Evolutionary conservation across 2,113 vertebrate species (phyloP), one percentile per base, ranked within the genome.

Genomic region (Morone saxatilis): DNA sequence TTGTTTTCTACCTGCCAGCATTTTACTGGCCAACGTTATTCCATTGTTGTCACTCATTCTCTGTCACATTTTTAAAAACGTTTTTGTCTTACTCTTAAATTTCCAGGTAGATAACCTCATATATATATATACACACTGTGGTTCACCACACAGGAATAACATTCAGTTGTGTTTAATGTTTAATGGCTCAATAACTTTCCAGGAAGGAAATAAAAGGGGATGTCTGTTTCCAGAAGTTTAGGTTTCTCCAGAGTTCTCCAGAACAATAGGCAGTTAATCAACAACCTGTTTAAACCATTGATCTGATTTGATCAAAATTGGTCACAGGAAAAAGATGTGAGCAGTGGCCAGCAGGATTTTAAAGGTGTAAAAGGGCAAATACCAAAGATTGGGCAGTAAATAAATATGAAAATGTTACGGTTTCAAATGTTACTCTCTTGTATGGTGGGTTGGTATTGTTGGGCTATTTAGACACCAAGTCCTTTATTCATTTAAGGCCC

Each of bases 241-340:
- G 14, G 51, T 31, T 53, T 66, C 68, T 48, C 45, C 25, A 80
- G 20, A 25, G 12, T 73, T 48, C 38, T 56, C 47, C 17, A 14
- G 38, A 12, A 57, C 6, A 50, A 25, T 25, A 25, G 25, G 25
- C 25, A 25, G 75, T 70, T 53, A 82, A 80, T 78, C 53, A 71
- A 40, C 57, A 60, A 43, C 43, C 25, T 10, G 53, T 56, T 78
- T 16, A 62, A 65, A 38, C 54, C 10, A 19, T 45, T 43, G 2
- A 54, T 59, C 9, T 78, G 65, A 76, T 67, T 56, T 67, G 1
- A 76, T 63, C 31, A 71, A 38, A 76, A 59, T 56, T 70, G 8
- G 17, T 25, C 48, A 38, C 5, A 6, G 25, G 25, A 17, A 71
- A 65, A 84, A 68, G 62, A 71, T 65, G 63, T 45, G 31, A 59